Evolutionary conservation across 2,797 vertebrate species (phyloP).

Genomic region (Apogon hyalosoma): DNA sequence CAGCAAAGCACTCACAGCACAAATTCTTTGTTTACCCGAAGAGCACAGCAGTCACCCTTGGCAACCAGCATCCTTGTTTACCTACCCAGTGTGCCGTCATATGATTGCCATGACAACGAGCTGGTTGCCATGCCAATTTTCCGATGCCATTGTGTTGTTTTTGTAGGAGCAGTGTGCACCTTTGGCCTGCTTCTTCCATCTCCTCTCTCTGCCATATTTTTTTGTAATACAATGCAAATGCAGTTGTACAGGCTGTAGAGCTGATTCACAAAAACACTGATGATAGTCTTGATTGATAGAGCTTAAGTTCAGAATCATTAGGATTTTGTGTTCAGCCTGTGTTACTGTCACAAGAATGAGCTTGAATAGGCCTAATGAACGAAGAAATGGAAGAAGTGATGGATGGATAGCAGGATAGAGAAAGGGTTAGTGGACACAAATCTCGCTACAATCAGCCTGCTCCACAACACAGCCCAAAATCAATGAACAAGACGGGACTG

Average conservation of each 20-base stretch:
- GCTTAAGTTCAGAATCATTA: slow-evolving; percentile 42
- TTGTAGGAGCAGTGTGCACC: slow-evolving; percentile 71
- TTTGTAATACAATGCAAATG: slow-evolving; percentile 8
- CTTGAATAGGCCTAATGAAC: slow-evolving; percentile 68
- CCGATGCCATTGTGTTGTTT: slow-evolving; percentile 82
- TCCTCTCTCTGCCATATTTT: slow-evolving; percentile 34
- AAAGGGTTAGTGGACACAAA: slow-evolving; percentile 77
- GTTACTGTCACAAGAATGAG: slow-evolving; percentile 51
- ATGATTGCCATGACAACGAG: slow-evolving; percentile 87
- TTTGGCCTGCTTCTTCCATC: slow-evolving; percentile 66
- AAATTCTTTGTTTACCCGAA: slow-evolving; percentile 80
- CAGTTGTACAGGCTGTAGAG: neutral
- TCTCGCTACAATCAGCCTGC: slow-evolving; percentile 73
- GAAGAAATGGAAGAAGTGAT: slow-evolving; percentile 71
- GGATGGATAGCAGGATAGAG: slow-evolving; percentile 66
- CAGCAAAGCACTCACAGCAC: slow-evolving; percentile 45
- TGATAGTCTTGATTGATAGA: slow-evolving; percentile 40
- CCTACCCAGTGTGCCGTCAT: slow-evolving; percentile 87
- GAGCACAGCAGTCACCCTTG: slow-evolving; percentile 78
- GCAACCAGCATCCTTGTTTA: slow-evolving; percentile 87
- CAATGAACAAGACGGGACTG: slow-evolving; percentile 81
- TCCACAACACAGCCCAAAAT: slow-evolving; percentile 73
- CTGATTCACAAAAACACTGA: neutral
- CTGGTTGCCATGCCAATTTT: slow-evolving; percentile 87
- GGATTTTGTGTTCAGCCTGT: slow-evolving; percentile 42